Evolutionary conservation across 2,113 vertebrate species (phyloP), one percentile per base, ranked within the genome.

Genomic region (Rhea americana): DNA sequence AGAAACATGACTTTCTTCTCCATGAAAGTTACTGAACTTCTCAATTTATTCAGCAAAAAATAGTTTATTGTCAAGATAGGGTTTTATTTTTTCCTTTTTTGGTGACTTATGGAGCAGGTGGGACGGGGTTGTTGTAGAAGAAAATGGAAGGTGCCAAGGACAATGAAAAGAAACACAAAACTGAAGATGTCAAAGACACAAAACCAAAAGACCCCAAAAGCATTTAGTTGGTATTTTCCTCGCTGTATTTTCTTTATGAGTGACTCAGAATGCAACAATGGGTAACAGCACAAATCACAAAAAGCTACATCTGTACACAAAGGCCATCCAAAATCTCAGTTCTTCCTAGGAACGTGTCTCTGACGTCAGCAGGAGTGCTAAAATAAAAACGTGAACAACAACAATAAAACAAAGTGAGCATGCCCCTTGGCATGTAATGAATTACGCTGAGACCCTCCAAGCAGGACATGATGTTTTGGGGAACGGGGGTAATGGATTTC

Each of bases 231-330:
- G 30, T 55, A 53, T 63, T 89, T 88, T 65, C 53, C 53, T 90
- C 9, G 3, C 21, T 43, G 43, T 83, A 43, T 35, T 39, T 67
- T 14, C 39, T 26, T 67, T 47, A 30, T 9, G 28, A 63, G 19
- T 43, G 62, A 79, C 82, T 75, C 78, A 14, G 65, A 76, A 51
- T 0, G 2, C 8, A 72, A 59, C 9, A 56, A 28, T 0, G 3
- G 35, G 24, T 72, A 82, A 68, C 28, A 0, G 1, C 53, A 45
- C 22, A 89, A 78, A 91, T 20, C 43, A 35, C 0, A 61, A 56
- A 61, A 74, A 78, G 56, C 11, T 6, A n/a, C 6, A 7, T 50
- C 48, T 50, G 35, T 14, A 82, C 0, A 0, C 7, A 45, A 78
- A 65, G n/a, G 59, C 50, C 50, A 50, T 6, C 22, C 35, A 14